These are phyloP conservation scores for Crotalus helleri DNA, from an alignment of 2,113 vertebrate genomes.

Conservation along the genomic window DNA sequence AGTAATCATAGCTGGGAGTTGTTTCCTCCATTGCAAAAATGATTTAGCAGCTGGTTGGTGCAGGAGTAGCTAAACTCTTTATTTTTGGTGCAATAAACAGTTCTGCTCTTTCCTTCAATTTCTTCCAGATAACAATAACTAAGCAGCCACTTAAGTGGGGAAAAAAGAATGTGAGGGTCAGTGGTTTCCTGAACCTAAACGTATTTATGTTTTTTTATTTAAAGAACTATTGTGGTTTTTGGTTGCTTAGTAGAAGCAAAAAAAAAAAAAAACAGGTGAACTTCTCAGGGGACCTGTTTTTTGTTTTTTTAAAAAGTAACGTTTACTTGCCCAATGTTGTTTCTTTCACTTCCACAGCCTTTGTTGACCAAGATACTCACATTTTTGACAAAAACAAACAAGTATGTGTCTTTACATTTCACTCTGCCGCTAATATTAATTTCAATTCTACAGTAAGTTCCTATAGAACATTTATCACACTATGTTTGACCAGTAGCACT, in stretches of 20 bases:
- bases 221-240: not conserved
- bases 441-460: not conserved
- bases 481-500: not conserved
- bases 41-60: conserved; percentile 39
- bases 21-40: conserved; percentile 40
- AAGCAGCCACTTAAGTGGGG: accelerated
- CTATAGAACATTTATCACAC: not conserved
- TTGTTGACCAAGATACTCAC: not conserved
- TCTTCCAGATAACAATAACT: not conserved
- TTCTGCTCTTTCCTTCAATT: not conserved
- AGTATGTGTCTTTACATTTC: not conserved
- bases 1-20: conserved; percentile 37
- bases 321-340: not conserved
- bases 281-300: conserved; percentile 3
- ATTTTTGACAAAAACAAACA: not conserved
- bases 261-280: not conserved
- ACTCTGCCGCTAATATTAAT: not conserved
- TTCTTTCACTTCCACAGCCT: not conserved
- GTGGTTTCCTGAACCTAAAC: conserved; percentile 5
- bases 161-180: not conserved
- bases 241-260: not conserved
- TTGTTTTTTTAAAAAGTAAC: not conserved
- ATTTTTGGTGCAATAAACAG: not conserved
- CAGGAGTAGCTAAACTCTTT: conserved; percentile 12
- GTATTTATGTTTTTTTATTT: not conserved